Base-by-base conservation (phyloP, 2,797 vertebrate genomes). In the Tympanoctomys barrerae region DNA sequence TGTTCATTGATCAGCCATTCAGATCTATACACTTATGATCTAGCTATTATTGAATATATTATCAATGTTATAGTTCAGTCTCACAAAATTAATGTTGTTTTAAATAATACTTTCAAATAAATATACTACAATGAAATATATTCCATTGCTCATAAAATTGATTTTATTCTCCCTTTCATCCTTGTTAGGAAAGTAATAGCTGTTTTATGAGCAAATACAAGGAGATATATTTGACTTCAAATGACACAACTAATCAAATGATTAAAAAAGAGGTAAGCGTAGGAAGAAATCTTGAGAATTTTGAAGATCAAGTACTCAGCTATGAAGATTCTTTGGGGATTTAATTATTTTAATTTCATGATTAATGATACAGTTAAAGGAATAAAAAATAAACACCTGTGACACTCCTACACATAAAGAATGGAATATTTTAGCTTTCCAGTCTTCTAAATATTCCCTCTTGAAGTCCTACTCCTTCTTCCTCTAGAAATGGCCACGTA, bases 161-260 rank as follows among this genome's bases (percentile, higher is more conserved):
- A 90, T 97, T 98, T 98, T 71, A 98, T 33, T 71, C 93, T 95
- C 94, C 93, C 96, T 97, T 88, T 97, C 97, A 97, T 95, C 92
- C 92, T 97, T 95, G 84, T 95, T 95, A 95, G 33, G 10, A 28
- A 88, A 95, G 57, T 97, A 97, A 96, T 93, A 96, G 92, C 91
- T 93, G 86, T 94, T 96, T 95, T 96, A 85, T 62, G 49, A 97
- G 42, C 85, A 96, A 62, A 92, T 94, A 95, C 93, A 96, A 66
- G 93, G 91, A 96, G 19, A 96, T 96, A 91, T 97, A 96, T 97
- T 96, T 97, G 78, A 95, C 93, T 93, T 97, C 94, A 94, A 97
- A 97, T 97, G 11, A 62, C 73, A 95, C 91, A 96, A 97, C 89
- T 87, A 97, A 97, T 87, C 93, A 97, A 97, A 33, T 19, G n/a